Percentiles rank a stretch among this genome's conserved stretches.
Evolutionary conservation across 2,797 vertebrate genomes (phyloP).

Genomic region (Darevskia mixta): DNA sequence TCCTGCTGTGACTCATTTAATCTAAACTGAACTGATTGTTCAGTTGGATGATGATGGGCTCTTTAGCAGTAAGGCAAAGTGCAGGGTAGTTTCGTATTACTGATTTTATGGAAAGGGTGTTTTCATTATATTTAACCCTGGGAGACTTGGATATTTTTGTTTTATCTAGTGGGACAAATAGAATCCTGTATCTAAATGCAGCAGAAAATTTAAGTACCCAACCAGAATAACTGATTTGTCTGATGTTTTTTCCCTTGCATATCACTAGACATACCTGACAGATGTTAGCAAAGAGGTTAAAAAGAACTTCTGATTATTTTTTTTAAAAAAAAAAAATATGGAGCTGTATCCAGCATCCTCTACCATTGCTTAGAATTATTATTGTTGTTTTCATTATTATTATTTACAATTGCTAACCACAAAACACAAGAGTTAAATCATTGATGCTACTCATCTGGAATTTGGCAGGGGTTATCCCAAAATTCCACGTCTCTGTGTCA

Average conservation of each 20-base stretch:
- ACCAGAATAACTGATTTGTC: background rate
- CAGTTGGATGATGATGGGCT: constrained; percentile 42
- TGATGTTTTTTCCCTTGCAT: background rate
- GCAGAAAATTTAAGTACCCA: background rate
- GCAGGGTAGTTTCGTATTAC: background rate
- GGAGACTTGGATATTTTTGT: constrained; percentile 53
- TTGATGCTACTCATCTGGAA: too few relatives aligned
- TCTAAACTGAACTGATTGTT: constrained; percentile 50
- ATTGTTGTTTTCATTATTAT: too few relatives aligned
- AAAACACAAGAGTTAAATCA: too few relatives aligned
- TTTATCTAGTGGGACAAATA: background rate
- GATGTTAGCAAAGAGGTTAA: background rate
- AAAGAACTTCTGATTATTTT: background rate
- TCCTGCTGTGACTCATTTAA: constrained; percentile 3
- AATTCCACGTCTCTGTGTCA: too few relatives aligned
- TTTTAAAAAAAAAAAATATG: too few relatives aligned
- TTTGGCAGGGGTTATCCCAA: too few relatives aligned
- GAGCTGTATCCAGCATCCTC: too few relatives aligned
- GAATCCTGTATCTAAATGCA: background rate
- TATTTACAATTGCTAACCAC: too few relatives aligned
- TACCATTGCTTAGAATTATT: too few relatives aligned
- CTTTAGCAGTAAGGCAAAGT: constrained; percentile 37
- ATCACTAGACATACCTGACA: background rate
- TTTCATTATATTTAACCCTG: constrained; percentile 31
- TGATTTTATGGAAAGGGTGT: constrained; percentile 27